Evolutionary conservation across 2,797 vertebrate species (phyloP), one percentile per base, ranked within the genome.

Genomic region (Acanthornis magna): DNA sequence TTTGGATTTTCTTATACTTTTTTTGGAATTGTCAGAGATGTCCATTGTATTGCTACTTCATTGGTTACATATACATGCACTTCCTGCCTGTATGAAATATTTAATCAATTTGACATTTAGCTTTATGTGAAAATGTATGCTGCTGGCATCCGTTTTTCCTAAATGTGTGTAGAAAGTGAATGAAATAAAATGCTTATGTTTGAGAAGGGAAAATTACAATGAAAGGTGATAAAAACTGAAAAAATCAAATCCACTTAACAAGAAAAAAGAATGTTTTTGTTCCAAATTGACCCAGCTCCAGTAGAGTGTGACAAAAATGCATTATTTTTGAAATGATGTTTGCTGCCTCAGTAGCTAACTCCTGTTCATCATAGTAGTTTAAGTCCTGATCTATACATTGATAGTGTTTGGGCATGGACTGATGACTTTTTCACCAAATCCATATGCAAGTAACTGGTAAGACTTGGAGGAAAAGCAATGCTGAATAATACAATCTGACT

Each of bases 101-200:
- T 85, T 87, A 80, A 79, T 93, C 21, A 93, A 67, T 84, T 70
- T 81, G 79, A 84, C 48, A 86, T 92, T 89, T 89, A 43, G 29
- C 55, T 81, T 91, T 79, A 65, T 70, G 45, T 86, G 62, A 63
- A 92, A 91, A 84, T 53, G 16, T 53, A n/a, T 92, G 62, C 58
- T 85, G 16, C 54, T 91, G 83, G 62, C 17, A 75, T 48, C 36
- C 16, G 32, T 88, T 91, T 88, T 91, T 58, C 47, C 78, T 78
- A 63, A 85, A 36, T 73, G 17, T 53, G 19, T 81, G 25, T 51
- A 43, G 73, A 85, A 91, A 93, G 57, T 70, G 13, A 66, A 5
- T 60, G 54, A 88, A 95, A 85, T 51, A 77, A 83, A 88, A 71
- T 85, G 36, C 16, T 79, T 70, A 54, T 48, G 10, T 74, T 30